These are phyloP conservation scores for Pogonognathellus flavescens DNA, from an alignment of 1,140 invertebrate species.

Conservation along the genomic window DNA sequence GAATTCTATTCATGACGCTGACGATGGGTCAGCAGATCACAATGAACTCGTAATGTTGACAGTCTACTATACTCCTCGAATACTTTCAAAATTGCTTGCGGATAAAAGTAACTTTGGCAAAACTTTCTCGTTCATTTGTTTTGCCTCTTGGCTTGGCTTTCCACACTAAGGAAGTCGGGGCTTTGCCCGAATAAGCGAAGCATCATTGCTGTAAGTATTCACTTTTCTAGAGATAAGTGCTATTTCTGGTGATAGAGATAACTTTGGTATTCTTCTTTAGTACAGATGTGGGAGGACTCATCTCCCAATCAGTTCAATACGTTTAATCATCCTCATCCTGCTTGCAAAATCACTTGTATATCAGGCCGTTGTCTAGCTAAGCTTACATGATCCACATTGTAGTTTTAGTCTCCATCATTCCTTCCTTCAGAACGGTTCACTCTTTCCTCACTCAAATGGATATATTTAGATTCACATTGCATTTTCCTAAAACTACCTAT, in stretches of 20 bases:
- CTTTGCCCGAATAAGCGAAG: constrained; percentile 32
- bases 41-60: background rate
- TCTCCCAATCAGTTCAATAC: background rate
- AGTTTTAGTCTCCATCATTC: no score
- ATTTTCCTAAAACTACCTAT: no score
- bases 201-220: constrained; percentile 22
- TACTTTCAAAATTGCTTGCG: background rate
- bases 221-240: constrained; percentile 2
- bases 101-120: constrained; percentile 7
- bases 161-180: background rate
- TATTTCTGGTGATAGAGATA: background rate
- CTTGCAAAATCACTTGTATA: no score
- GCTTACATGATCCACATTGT: no score
- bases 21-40: constrained; percentile 15
- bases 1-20: background rate
- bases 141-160: constrained; percentile 7
- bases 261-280: background rate
- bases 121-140: background rate
- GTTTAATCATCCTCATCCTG: no score
- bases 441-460: no score
- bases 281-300: background rate
- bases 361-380: no score
- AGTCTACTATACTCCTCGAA: background rate
- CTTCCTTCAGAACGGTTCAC: no score
- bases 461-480: no score